These are phyloP conservation scores for Delichon dasypus DNA, from an alignment of 2,797 vertebrate species.

Conservation along the genomic window DNA sequence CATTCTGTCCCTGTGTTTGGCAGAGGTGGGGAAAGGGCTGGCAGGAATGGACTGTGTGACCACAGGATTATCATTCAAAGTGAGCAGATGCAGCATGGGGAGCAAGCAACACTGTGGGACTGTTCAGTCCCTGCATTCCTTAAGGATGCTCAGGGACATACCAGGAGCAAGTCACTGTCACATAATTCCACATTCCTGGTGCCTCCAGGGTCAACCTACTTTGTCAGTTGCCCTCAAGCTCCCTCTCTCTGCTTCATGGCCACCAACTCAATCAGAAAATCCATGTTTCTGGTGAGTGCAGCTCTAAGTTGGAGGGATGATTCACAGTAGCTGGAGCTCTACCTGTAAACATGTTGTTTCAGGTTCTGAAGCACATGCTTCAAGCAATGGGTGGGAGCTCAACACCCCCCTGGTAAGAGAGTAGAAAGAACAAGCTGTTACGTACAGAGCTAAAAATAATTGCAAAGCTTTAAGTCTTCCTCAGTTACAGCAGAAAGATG, in stretches of 20 bases:
- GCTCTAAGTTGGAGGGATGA: background rate
- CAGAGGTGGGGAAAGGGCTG: background rate
- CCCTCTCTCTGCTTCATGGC: background rate
- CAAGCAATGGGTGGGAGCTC: background rate
- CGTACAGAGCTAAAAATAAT: conserved; percentile 36
- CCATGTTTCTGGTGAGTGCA: background rate
- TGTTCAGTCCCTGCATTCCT: fast-evolving
- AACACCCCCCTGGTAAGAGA: background rate
- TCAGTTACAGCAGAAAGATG: background rate
- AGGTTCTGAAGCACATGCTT: background rate
- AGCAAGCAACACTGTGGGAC: fast-evolving
- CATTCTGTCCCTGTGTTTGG: background rate
- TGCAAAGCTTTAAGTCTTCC: background rate
- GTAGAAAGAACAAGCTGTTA: conserved; percentile 35
- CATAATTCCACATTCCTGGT: background rate
- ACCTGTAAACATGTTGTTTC: background rate
- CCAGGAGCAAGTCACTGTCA: background rate
- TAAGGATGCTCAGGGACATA: background rate
- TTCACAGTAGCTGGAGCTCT: background rate
- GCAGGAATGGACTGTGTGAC: background rate
- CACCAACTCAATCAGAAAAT: background rate
- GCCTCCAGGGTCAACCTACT: background rate
- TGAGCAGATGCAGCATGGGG: background rate
- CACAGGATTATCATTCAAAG: background rate
- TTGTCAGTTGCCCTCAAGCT: background rate